Percentiles rank a stretch among this genome's conserved stretches.
Evolutionary conservation across 53 echinoderm and acorn worm genomes (phyloP).

Genomic region (Arbacia lixula): DNA sequence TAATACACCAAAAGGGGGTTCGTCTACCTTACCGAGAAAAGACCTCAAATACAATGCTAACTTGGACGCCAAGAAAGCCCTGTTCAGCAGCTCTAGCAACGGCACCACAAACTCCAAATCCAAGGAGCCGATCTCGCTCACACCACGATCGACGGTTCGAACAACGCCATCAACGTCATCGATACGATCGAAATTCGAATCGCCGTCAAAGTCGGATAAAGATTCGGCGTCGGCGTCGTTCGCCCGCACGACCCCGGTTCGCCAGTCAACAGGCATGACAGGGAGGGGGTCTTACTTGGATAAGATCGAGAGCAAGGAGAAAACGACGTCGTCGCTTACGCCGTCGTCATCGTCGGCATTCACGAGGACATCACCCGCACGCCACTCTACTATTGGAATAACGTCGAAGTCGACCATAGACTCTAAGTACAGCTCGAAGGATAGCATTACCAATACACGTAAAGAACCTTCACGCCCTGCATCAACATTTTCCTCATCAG

Average conservation of each 20-base stretch:
- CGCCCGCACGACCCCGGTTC: slow-evolving; percentile 14
- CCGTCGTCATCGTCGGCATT: slow-evolving; percentile 36
- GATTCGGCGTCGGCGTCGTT: slow-evolving; percentile 3
- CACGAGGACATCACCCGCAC: slow-evolving; percentile 12
- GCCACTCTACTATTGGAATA: slow-evolving; percentile 52
- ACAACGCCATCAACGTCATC: slow-evolving; percentile 62
- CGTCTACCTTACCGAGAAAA: slow-evolving; percentile 44
- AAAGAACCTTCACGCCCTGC: slow-evolving; percentile 17
- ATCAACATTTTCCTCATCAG: neutral
- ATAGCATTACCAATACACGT: neutral
- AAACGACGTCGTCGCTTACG: neutral
- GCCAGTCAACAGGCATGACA: slow-evolving; percentile 39
- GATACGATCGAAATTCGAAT: slow-evolving; percentile 54
- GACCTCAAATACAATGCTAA: slow-evolving; percentile 63
- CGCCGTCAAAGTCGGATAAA: slow-evolving; percentile 28
- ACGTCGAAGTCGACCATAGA: slow-evolving; percentile 4
- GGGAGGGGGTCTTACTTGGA: slow-evolving; percentile 31
- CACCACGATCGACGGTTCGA: neutral
- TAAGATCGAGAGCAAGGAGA: slow-evolving; percentile 36
- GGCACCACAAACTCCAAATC: slow-evolving; percentile 37
- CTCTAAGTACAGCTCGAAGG: slow-evolving; percentile 11
- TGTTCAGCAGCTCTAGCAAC: slow-evolving; percentile 46
- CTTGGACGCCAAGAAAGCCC: slow-evolving; percentile 56
- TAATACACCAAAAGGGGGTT: slow-evolving; percentile 24
- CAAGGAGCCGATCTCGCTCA: slow-evolving; percentile 38